A percentile compares a stretch with the other conserved stretches of the same genome.
phyloP scores from a whole-genome alignment of 2,113 vertebrate genomes.

The Amazona guildingii region DNA sequence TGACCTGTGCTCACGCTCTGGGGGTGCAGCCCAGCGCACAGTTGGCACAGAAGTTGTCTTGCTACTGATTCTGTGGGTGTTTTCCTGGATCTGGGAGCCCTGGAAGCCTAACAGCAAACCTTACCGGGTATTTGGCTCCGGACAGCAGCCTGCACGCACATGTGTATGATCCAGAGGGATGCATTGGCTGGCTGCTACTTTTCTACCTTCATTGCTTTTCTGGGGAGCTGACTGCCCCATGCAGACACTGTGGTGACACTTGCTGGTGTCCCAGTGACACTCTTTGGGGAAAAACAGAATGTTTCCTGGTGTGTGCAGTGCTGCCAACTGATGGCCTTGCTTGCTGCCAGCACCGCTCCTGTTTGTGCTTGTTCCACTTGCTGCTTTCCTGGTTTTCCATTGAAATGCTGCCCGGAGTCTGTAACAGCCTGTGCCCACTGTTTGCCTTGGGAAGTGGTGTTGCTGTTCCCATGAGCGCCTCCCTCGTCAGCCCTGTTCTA shows the following conservation, averaged over 20 bases:
- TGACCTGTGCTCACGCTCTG: neutral
- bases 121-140: neutral
- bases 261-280: neutral
- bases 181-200: neutral
- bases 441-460: neutral
- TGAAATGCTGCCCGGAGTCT: neutral
- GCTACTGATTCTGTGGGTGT: neutral
- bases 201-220: neutral
- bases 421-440: neutral
- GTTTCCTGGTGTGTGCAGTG: fast-evolving
- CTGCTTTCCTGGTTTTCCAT: neutral
- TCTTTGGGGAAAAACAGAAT: neutral
- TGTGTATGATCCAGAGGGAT: neutral
- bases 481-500: slow-evolving; percentile 21
- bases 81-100: neutral
- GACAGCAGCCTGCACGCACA: fast-evolving
- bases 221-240: neutral
- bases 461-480: neutral
- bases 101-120: neutral
- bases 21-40: neutral
- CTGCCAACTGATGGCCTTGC: neutral
- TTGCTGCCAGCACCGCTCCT: neutral
- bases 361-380: neutral
- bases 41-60: neutral
- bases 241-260: neutral